Percentiles rank a stretch among this genome's conserved stretches.
phyloP scores from a whole-genome alignment of 2,888 invertebrate species.

The Sinopyrophorus schimmeli region DNA sequence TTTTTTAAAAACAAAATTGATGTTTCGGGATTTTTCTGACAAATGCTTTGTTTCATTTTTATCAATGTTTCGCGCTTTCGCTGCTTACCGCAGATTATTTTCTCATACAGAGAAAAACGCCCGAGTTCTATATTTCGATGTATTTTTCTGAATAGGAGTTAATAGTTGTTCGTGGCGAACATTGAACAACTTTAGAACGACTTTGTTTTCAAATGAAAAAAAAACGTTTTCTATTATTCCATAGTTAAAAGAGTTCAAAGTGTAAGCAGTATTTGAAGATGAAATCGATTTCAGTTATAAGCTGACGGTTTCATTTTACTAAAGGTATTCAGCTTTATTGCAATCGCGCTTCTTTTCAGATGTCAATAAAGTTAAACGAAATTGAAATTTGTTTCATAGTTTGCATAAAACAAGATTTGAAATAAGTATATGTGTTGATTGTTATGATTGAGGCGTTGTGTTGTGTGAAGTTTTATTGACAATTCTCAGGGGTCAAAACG shows the following conservation, averaged over 20 bases:
- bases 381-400: constrained; percentile 24
- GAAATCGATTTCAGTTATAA: constrained; percentile 21
- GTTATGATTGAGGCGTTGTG: constrained; percentile 17
- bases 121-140: too few relatives aligned
- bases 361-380: constrained; percentile 27
- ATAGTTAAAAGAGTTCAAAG: constrained; percentile 14
- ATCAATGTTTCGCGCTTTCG: too few relatives aligned
- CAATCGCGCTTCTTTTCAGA: constrained; percentile 21
- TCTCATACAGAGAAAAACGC: too few relatives aligned
- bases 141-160: too few relatives aligned
- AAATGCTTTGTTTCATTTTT: too few relatives aligned
- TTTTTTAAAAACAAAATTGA: too few relatives aligned
- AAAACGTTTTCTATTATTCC: constrained; percentile 6
- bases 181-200: too few relatives aligned
- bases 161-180: too few relatives aligned
- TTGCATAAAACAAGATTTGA: constrained; percentile 5
- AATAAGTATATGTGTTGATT: constrained; percentile 11
- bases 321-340: constrained; percentile 20
- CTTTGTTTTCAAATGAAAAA: constrained; percentile 5
- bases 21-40: too few relatives aligned
- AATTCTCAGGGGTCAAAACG: constrained; percentile 14
- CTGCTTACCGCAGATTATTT: too few relatives aligned
- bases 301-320: constrained; percentile 12
- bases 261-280: constrained; percentile 11
- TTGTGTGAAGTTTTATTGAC: constrained; percentile 19